Conservation (phyloP, 2,888 invertebrate genomes). For the Pocota personata region DNA sequence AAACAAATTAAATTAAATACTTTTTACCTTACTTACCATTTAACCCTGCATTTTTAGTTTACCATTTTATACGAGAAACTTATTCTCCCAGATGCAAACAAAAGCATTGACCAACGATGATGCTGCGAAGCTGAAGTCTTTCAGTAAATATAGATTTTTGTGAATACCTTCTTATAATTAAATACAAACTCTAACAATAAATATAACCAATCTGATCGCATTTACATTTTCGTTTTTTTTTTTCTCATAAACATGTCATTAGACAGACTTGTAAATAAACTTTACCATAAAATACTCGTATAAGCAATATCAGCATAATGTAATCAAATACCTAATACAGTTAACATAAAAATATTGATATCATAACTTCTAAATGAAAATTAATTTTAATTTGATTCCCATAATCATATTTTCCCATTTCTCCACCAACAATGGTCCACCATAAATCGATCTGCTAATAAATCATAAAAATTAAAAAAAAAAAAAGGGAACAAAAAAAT, state of each 20-base stretch:
- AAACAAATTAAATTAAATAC: not conserved
- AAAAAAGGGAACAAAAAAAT: not conserved
- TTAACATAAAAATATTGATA: slow-evolving; percentile 40
- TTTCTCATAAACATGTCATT: slow-evolving; percentile 33
- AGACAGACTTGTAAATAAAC: slow-evolving; percentile 43
- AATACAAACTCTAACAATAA: not conserved
- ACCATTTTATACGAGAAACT: not conserved
- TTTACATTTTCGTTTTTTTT: slow-evolving; percentile 17
- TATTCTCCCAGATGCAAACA: not conserved
- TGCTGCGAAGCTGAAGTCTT: not conserved
- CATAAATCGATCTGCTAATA: slow-evolving; percentile 68
- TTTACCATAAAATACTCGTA: too few relatives aligned
- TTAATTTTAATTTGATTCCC: slow-evolving; percentile 38
- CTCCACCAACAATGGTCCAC: slow-evolving; percentile 50
- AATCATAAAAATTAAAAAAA: slow-evolving; percentile 52
- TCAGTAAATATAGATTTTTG: slow-evolving; percentile 38
- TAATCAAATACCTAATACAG: slow-evolving; percentile 45
- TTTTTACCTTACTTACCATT: slow-evolving; percentile 36
- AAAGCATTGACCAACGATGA: slow-evolving; percentile 34
- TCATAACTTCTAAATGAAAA: slow-evolving; percentile 28
- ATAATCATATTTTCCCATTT: slow-evolving; percentile 44
- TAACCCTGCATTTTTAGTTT: not conserved
- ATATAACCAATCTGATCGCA: slow-evolving; percentile 4
- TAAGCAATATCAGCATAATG: slow-evolving; percentile 23
- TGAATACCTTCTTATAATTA: slow-evolving; percentile 35